Percentiles rank a stretch among this genome's conserved stretches.
Evolutionary conservation across 2,888 invertebrate genomes (phyloP).

Genomic region (Lithophane ornitopus): DNA sequence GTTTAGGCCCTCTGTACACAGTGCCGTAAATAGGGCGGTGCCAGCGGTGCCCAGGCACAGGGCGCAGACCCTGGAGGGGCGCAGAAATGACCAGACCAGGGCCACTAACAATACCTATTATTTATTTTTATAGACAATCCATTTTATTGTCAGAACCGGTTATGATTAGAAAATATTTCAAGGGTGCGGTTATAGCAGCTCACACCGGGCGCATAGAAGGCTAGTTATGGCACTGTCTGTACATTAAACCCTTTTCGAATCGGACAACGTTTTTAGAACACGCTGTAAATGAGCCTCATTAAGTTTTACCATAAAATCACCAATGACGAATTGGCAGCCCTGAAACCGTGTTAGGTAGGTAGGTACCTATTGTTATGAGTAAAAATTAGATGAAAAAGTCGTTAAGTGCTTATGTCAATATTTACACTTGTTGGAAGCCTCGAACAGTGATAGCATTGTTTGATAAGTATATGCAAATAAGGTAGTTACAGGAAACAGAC

Average conservation of each 20-base stretch:
- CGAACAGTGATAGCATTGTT: constrained; percentile 64
- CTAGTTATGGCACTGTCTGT: too few relatives aligned
- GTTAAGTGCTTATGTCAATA: constrained; percentile 59
- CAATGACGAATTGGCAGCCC: constrained; percentile 42
- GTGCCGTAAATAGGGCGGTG: too few relatives aligned
- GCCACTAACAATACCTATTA: too few relatives aligned
- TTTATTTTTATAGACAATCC: too few relatives aligned
- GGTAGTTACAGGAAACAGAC: constrained; percentile 6
- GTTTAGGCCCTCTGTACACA: too few relatives aligned
- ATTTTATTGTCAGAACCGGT: too few relatives aligned
- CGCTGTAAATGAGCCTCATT: not conserved
- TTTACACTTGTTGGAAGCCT: constrained; percentile 38
- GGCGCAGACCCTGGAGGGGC: too few relatives aligned
- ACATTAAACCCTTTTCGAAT: not conserved
- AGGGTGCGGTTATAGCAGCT: too few relatives aligned
- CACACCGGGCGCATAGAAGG: too few relatives aligned
- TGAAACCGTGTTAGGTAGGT: constrained; percentile 18
- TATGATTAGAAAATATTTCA: too few relatives aligned
- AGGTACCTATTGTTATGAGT: constrained; percentile 5
- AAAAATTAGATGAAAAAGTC: constrained; percentile 57
- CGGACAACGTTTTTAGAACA: not conserved
- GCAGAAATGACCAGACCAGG: too few relatives aligned
- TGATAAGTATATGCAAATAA: constrained; percentile 33
- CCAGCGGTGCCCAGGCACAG: too few relatives aligned
- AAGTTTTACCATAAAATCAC: constrained; percentile 20